phyloP scores from a whole-genome alignment of 92 coral and sea anemone genomes.

The Isaurus tuberculatus region DNA sequence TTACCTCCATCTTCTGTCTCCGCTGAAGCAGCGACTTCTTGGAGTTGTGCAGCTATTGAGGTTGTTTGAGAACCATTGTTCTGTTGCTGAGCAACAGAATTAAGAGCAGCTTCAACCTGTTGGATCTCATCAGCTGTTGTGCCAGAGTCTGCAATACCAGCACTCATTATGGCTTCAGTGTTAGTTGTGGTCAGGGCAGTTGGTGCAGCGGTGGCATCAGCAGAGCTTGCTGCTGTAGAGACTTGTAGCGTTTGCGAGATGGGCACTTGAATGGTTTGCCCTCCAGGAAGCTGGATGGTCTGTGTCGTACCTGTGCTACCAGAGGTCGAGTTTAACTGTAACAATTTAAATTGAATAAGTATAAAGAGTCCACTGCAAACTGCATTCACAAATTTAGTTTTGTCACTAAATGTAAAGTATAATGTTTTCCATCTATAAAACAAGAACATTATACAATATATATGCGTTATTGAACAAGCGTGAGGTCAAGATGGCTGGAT shows the following conservation, averaged over 20 bases:
- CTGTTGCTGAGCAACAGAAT: constrained; percentile 25
- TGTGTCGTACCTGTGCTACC: constrained; percentile 81
- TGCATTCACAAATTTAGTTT: neutral
- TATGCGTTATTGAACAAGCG: too few relatives aligned
- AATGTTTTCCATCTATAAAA: too few relatives aligned
- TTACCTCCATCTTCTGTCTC: constrained; percentile 43
- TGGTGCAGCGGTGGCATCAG: constrained; percentile 57
- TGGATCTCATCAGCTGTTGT: constrained; percentile 17
- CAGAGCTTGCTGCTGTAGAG: constrained; percentile 64
- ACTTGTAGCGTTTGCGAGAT: constrained; percentile 69
- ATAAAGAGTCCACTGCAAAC: neutral
- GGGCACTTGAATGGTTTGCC: constrained; percentile 92
- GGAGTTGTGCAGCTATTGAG: constrained; percentile 38
- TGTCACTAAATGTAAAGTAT: neutral
- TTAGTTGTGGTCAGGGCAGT: constrained; percentile 67
- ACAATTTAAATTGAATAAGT: neutral
- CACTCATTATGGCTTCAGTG: constrained; percentile 79
- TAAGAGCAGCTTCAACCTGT: constrained; percentile 33
- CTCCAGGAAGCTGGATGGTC: constrained; percentile 89
- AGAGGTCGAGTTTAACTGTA: constrained; percentile 61
- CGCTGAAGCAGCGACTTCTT: constrained; percentile 4
- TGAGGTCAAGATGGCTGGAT: too few relatives aligned
- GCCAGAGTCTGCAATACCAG: constrained; percentile 52
- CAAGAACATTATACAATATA: too few relatives aligned
- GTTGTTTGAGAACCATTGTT: constrained; percentile 33